Evolutionary conservation across 1,140 invertebrate genomes (phyloP), one percentile per base, ranked within the genome.

Genomic region (Wasmannia auropunctata): DNA sequence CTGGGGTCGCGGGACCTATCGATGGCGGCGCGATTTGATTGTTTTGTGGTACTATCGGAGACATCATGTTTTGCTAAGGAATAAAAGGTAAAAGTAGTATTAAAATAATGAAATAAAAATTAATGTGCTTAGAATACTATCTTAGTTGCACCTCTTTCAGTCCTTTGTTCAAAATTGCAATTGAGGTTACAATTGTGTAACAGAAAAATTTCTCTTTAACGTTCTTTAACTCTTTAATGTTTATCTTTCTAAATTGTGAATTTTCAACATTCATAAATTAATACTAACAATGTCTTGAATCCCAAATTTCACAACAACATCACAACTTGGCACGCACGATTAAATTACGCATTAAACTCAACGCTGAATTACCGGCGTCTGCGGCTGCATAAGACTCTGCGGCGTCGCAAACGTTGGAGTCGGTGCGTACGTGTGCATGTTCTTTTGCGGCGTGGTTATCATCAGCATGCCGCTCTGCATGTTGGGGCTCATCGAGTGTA

Each of bases 61-160:
- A 98, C 97, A 98, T 98, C 93, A 98, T 96, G 92, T 97, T 98
- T 96, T 98, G 97, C 97, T 97, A 84, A 65, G 94, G 93, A 86
- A 91, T 93, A 91, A 62, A 51, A 81, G 37, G 6, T 25, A 19
- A 11, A 83, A 31, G 28, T 0, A 19, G 4, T n/a, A 3, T 60
- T 69, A 49, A 88, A 51, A 81, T 43, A 28, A 60, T 62, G 6
- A 60, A 40, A 0, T 70, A 58, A 56, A 81, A 58, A 46, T 86
- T 22, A 65, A 79, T 37, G 62, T 46, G 16, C 19, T n/a, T 67
- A 40, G 16, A 60, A 14, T 4, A 11, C 16, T 62, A 11, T 25
- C n/a, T 54, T 54, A 22, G 25, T 22, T 56, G 10, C 11, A 56
- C 14, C 8, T 25, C 8, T 56, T 56, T 56, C 5, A 60, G 6